Evolutionary conservation across 2,888 invertebrate species (phyloP).

Genomic region (Xylocampa areola): DNA sequence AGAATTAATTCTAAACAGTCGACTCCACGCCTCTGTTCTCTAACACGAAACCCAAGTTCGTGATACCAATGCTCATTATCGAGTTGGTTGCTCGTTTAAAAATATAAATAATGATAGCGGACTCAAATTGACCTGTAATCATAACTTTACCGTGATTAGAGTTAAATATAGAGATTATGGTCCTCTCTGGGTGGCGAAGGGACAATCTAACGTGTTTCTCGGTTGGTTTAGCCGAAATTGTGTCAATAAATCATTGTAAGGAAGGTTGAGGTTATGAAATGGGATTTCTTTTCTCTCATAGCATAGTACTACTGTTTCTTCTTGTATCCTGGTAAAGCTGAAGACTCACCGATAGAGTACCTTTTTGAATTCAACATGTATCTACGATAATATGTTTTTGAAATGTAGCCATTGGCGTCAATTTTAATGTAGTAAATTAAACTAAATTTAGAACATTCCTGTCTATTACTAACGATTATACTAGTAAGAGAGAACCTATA

Average conservation of each 20-base stretch:
- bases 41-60: slow-evolving; percentile 71
- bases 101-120: slow-evolving; percentile 84
- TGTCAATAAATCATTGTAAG: slow-evolving; percentile 35
- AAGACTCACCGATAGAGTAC: too few species aligned
- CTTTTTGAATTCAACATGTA: too few species aligned
- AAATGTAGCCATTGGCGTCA: too few species aligned
- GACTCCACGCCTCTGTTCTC: slow-evolving; percentile 63
- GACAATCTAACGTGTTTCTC: slow-evolving; percentile 38
- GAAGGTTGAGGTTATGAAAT: slow-evolving; percentile 25
- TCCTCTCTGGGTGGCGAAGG: slow-evolving; percentile 55
- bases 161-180: slow-evolving; percentile 86
- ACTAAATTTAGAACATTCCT: too few species aligned
- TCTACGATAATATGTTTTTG: too few species aligned
- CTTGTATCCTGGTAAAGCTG: too few species aligned
- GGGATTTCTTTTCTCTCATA: background rate
- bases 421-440: too few species aligned
- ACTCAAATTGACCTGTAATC: slow-evolving; percentile 87
- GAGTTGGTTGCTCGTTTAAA: slow-evolving; percentile 85
- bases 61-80: slow-evolving; percentile 86
- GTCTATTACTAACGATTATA: too few species aligned
- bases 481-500: too few species aligned
- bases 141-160: slow-evolving; percentile 80
- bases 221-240: slow-evolving; percentile 31
- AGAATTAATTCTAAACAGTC: slow-evolving; percentile 14
- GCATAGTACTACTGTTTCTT: background rate